Conservation (phyloP, 2,113 vertebrate species). For the Pangasianodon gigas region DNA sequence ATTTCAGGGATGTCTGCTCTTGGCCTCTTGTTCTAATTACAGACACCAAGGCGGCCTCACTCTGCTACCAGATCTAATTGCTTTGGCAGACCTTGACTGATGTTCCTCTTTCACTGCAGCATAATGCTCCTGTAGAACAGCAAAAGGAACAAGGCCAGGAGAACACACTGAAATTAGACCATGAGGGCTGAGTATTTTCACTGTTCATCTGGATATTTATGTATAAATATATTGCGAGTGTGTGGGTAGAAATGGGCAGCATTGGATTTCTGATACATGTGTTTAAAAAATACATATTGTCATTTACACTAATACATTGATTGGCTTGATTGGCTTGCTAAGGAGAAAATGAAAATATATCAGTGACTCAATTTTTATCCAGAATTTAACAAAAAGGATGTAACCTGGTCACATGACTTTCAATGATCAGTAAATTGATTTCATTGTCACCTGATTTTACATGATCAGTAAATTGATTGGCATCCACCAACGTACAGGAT, state of each 20-base stretch:
- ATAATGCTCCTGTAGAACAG: conserved; percentile 41
- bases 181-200: neutral
- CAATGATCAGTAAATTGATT: neutral
- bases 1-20: conserved; percentile 42
- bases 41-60: conserved; percentile 24
- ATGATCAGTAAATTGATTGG: neutral
- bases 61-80: conserved; percentile 40
- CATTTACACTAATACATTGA: neutral
- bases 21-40: conserved; percentile 38
- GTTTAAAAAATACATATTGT: neutral
- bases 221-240: neutral
- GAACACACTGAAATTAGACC: neutral
- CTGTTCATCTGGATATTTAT: neutral
- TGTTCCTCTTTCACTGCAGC: conserved; percentile 39
- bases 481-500: neutral
- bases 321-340: neutral
- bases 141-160: conserved; percentile 15
- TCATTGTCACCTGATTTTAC: neutral
- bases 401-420: neutral
- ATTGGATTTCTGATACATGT: neutral
- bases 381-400: neutral
- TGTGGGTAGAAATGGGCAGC: neutral
- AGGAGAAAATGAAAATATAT: neutral
- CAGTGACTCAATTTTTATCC: neutral
- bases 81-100: conserved; percentile 46